Evolutionary conservation across 2,888 invertebrate species (phyloP), one percentile per base, ranked within the genome.

Genomic region (Aromia moschata): DNA sequence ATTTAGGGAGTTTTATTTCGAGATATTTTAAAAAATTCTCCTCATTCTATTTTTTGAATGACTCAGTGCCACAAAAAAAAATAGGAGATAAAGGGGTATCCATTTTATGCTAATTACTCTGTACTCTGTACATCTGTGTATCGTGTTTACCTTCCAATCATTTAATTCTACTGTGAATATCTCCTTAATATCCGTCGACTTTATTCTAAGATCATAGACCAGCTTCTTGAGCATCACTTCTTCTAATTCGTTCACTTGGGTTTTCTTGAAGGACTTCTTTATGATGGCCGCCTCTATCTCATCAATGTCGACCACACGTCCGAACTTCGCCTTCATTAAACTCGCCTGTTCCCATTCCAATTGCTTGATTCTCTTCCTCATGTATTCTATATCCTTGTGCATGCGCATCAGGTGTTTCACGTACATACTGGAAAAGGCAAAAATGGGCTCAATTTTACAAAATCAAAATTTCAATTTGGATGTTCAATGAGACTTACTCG

Each of bases 321-420:
- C 87, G 69, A 88, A 88, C 72, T 86, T 87, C 36, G 82, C 80
- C 38, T 80, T 79, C 83, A 86, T 85, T 38, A 81, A 80, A 25
- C 82, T 76, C 10, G 77, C 76, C 17, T 85, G 84, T 73, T 80
- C 82, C 1, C 83, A 83, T 53, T 88, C 85, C 2, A 91, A 73
- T 5, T 81, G 80, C 1, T 81, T 79, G 0, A 89, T 87, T 53
- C 84, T 82, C 0, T 79, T 78, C 5, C 85, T 82, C 91, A 92
- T 92, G 44, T 85, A 84, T 41, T 84, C 84, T 10, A 89, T 82
- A 74, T 92, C 91, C 0, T 87, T 81, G 75, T 86, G 86, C 87
- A 92, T 89, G 62, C 90, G 86, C 49, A 85, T 84, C 56, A 91
- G 75, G 74, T 92, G 91, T 0, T 84, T 83, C 60, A 87, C 85